These are phyloP conservation scores for Phymastichus coffea DNA, from an alignment of 1,140 invertebrate species.

Conservation along the genomic window DNA sequence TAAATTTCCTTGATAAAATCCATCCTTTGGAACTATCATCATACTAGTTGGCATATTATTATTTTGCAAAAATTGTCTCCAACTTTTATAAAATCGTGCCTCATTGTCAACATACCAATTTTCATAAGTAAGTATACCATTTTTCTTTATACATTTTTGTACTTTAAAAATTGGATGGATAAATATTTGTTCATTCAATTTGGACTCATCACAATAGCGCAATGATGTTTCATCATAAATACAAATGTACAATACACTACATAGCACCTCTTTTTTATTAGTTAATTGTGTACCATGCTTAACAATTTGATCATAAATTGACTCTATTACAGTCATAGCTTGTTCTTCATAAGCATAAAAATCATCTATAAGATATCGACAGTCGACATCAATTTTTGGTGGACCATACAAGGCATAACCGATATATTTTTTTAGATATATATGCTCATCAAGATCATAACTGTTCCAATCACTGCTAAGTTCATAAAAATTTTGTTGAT, in stretches of 20 bases:
- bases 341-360: not conserved
- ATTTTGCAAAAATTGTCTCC: conserved; percentile 40
- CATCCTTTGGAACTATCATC: conserved; percentile 47
- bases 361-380: not conserved
- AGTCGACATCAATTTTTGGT: conserved; percentile 18
- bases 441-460: conserved; percentile 27
- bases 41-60: conserved; percentile 42
- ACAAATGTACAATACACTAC: conserved; percentile 34
- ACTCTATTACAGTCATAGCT: conserved; percentile 17
- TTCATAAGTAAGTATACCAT: not conserved
- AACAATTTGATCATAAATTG: conserved; percentile 29
- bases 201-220: not conserved
- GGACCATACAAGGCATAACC: conserved; percentile 36
- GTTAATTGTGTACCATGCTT: conserved; percentile 23
- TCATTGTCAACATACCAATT: conserved; percentile 42
- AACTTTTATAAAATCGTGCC: conserved; percentile 43
- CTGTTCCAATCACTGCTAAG: conserved; percentile 30
- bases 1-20: conserved; percentile 42
- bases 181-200: conserved; percentile 2
- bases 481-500: conserved; percentile 41
- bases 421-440: conserved; percentile 39
- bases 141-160: conserved; percentile 15
- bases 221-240: conserved; percentile 20
- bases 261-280: conserved; percentile 17
- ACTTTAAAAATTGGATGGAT: conserved; percentile 21